phyloP scores from a whole-genome alignment of 2,113 vertebrate species.

The Brienomyrus longianalis region DNA sequence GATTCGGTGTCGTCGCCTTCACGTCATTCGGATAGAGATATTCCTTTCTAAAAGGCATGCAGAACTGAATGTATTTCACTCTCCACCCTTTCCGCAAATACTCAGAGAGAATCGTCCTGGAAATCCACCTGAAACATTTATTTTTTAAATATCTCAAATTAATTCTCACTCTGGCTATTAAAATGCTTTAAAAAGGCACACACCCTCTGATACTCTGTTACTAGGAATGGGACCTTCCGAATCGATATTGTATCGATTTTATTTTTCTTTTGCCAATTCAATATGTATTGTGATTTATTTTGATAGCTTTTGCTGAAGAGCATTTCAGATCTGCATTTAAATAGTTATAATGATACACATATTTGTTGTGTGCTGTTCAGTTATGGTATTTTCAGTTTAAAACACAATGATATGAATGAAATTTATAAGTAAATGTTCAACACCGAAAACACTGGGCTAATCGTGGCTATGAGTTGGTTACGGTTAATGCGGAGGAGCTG shows the following conservation, averaged over 20 bases:
- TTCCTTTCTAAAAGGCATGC: neutral
- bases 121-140: neutral
- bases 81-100: neutral
- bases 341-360: too few species aligned
- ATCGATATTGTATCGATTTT: neutral
- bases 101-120: neutral
- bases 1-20: neutral
- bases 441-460: neutral
- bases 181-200: neutral
- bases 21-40: neutral
- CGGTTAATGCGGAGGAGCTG: neutral
- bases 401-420: neutral
- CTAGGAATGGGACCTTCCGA: neutral
- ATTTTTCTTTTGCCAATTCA: neutral
- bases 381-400: neutral
- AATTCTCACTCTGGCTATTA: neutral
- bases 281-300: neutral
- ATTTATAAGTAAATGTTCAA: neutral
- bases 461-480: neutral
- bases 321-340: too few species aligned
- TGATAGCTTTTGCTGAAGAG: neutral
- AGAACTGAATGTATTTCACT: neutral
- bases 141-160: neutral
- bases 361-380: too few species aligned
- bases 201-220: neutral